These are phyloP conservation scores for Ruditapes philippinarum DNA, from an alignment of 1,140 invertebrate species.

Conservation along the genomic window DNA sequence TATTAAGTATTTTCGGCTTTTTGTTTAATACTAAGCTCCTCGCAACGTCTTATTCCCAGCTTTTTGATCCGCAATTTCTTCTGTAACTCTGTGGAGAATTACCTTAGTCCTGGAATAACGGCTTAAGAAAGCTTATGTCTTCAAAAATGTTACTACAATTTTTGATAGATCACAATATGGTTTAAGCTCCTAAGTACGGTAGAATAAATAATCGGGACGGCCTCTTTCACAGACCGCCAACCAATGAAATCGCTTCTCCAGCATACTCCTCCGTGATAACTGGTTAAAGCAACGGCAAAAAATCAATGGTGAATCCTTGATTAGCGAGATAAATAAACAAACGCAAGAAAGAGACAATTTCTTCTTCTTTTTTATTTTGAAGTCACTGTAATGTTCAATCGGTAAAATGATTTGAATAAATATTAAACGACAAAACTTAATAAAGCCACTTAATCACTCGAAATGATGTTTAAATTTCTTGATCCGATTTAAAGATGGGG, in stretches of 20 bases:
- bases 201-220: conserved; percentile 58
- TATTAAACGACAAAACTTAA: conserved; percentile 22
- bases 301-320: conserved; percentile 44
- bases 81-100: conserved; percentile 63
- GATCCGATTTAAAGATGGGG: conserved; percentile 65
- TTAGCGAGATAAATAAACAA: conserved; percentile 31
- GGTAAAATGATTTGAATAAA: conserved; percentile 37
- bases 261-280: neutral
- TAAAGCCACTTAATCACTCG: conserved; percentile 56
- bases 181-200: conserved; percentile 63
- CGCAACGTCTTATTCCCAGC: conserved; percentile 47
- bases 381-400: neutral
- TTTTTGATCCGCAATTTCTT: conserved; percentile 50
- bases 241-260: conserved; percentile 36
- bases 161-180: conserved; percentile 66
- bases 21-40: conserved; percentile 64
- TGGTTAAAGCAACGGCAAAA: neutral
- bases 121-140: conserved; percentile 68
- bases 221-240: conserved; percentile 41
- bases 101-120: conserved; percentile 33
- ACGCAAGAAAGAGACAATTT: neutral
- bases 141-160: conserved; percentile 67
- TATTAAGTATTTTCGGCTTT: conserved; percentile 63
- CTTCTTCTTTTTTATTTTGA: neutral
- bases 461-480: conserved; percentile 60